Conservation (phyloP, 2,797 vertebrate species). For the Mustela erminea region DNA sequence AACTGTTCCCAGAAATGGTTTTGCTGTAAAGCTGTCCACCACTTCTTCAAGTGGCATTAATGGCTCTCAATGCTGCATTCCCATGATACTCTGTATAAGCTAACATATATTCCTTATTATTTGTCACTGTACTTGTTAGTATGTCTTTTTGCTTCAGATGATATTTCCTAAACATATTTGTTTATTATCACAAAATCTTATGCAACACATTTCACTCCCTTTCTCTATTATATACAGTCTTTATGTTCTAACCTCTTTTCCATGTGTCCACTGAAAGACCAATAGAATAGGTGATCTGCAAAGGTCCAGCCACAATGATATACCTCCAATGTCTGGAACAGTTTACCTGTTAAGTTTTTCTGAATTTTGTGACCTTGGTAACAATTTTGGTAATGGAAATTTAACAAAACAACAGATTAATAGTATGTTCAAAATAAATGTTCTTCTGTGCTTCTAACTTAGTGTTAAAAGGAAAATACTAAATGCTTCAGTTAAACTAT, state of each 20-base stretch:
- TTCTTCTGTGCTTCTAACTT: background rate
- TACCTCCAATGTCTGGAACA: background rate
- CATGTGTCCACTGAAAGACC: background rate
- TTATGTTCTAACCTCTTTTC: background rate
- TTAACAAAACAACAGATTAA: conserved; percentile 43
- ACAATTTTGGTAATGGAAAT: conserved; percentile 41
- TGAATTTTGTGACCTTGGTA: conserved; percentile 42
- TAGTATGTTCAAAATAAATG: conserved; percentile 38
- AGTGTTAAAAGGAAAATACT: conserved; percentile 46
- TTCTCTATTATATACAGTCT: background rate
- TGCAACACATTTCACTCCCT: background rate
- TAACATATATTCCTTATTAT: background rate
- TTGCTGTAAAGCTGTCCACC: background rate
- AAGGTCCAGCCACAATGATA: conserved; percentile 3
- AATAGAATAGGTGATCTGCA: background rate
- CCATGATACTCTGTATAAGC: background rate
- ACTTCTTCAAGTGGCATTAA: background rate
- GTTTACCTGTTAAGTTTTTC: background rate
- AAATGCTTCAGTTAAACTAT: conserved; percentile 29
- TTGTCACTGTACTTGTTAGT: background rate
- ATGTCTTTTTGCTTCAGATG: conserved; percentile 13
- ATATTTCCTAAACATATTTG: background rate
- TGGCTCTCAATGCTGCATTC: background rate
- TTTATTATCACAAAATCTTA: background rate
- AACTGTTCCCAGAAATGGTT: background rate